Evolutionary conservation across 2,797 vertebrate species (phyloP).

Genomic region (Paratrypauchen microcephalus): DNA sequence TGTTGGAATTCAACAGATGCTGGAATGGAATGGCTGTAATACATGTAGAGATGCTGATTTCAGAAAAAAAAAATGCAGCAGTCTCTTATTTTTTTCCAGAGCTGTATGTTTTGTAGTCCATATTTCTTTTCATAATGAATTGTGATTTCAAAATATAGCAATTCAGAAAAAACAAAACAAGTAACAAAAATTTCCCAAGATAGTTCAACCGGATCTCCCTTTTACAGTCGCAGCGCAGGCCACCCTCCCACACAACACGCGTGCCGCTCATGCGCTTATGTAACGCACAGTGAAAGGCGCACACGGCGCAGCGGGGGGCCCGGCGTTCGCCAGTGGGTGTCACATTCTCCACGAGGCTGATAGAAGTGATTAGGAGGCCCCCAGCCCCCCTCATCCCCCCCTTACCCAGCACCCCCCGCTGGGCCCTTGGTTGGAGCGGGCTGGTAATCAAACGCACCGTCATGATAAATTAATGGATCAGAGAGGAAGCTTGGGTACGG

Average conservation of each 20-base stretch:
- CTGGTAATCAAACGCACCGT: slow-evolving; percentile 29
- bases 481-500: background rate
- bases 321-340: slow-evolving; percentile 52
- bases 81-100: too few species aligned
- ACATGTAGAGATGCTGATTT: too few species aligned
- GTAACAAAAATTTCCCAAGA: background rate
- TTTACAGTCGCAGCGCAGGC: background rate
- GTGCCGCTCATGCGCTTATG: slow-evolving; percentile 41
- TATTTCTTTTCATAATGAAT: too few species aligned
- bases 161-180: too few species aligned
- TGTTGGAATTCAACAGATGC: too few species aligned
- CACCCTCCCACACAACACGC: slow-evolving; percentile 38
- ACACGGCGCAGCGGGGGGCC: slow-evolving; percentile 39
- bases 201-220: background rate
- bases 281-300: slow-evolving; percentile 53
- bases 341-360: slow-evolving; percentile 63
- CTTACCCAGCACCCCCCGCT: slow-evolving; percentile 30
- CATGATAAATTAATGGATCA: slow-evolving; percentile 7
- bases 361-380: slow-evolving; percentile 54
- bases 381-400: slow-evolving; percentile 32
- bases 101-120: too few species aligned
- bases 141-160: too few species aligned
- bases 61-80: too few species aligned
- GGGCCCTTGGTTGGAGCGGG: slow-evolving; percentile 9
- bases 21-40: too few species aligned